Percentiles rank a stretch among this genome's conserved stretches.
phyloP scores from a whole-genome alignment of 2,797 vertebrate species.

The Characodon lateralis region DNA sequence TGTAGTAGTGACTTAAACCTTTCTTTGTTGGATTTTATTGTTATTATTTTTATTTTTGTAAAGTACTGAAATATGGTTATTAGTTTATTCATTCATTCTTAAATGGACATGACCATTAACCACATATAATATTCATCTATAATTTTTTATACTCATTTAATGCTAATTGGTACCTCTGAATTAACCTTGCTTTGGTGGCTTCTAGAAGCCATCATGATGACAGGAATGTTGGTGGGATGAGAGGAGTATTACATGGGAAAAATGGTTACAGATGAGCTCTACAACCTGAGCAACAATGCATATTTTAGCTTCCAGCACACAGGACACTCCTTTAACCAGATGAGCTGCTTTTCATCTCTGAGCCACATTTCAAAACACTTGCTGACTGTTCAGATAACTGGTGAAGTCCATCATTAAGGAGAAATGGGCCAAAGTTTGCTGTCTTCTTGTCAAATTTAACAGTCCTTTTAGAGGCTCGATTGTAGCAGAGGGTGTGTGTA shows the following conservation, averaged over 20 bases:
- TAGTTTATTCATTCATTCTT: not conserved
- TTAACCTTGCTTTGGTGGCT: too few species aligned
- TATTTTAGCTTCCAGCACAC: not conserved
- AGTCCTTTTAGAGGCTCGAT: slow-evolving; percentile 25
- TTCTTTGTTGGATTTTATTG: too few species aligned
- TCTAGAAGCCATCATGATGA: too few species aligned
- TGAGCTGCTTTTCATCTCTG: not conserved
- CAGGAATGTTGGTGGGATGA: not conserved
- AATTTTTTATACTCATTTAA: not conserved
- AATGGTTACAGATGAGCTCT: not conserved
- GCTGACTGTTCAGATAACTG: slow-evolving; percentile 42
- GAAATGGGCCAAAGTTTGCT: slow-evolving; percentile 4
- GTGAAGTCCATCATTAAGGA: slow-evolving; percentile 1
- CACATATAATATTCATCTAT: not conserved
- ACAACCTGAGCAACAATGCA: not conserved
- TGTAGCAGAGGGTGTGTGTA: slow-evolving; percentile 30
- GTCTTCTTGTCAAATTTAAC: slow-evolving; percentile 42
- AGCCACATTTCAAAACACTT: slow-evolving; percentile 13
- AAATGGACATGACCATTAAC: not conserved
- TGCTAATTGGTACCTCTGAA: not conserved
- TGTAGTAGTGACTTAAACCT: too few species aligned
- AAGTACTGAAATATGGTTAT: not conserved
- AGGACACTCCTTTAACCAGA: not conserved
- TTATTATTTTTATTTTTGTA: not conserved
- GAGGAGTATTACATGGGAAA: too few species aligned